These are phyloP conservation scores for Phyllopteryx taeniolatus DNA, from an alignment of 2,113 vertebrate species.

Conservation along the genomic window DNA sequence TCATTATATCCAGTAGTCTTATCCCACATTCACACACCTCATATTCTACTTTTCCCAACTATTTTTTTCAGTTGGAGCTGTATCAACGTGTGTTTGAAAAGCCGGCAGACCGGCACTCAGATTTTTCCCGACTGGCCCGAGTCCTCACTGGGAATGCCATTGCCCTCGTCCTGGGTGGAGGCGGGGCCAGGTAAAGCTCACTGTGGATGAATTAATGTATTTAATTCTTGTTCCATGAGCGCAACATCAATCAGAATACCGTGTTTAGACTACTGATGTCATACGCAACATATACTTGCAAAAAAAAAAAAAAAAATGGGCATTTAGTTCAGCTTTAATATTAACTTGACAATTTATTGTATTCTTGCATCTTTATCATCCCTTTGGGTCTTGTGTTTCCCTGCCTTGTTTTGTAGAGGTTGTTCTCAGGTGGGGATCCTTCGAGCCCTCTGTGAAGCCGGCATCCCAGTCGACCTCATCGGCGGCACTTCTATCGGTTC, in stretches of 20 bases:
- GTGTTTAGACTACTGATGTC: too few relatives aligned
- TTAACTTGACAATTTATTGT: too few relatives aligned
- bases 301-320: too few relatives aligned
- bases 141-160: conserved; percentile 90
- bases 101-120: conserved; percentile 84
- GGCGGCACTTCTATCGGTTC: conserved; percentile 91
- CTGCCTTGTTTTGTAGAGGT: conserved; percentile 73
- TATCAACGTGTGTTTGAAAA: conserved; percentile 87
- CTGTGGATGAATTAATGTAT: too few relatives aligned
- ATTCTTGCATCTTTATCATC: too few relatives aligned
- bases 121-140: conserved; percentile 90
- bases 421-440: conserved; percentile 90
- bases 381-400: background rate
- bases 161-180: conserved; percentile 89
- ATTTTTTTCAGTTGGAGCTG: conserved; percentile 80
- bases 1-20: background rate
- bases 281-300: too few relatives aligned
- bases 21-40: background rate
- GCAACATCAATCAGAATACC: background rate
- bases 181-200: conserved; percentile 83
- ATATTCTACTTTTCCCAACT: background rate
- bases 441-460: conserved; percentile 80
- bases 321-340: too few relatives aligned
- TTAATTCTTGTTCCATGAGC: too few relatives aligned
- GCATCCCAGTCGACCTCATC: conserved; percentile 89